Base-by-base conservation (phyloP, 2,797 vertebrate species). In the Acanthopagrus latus region DNA sequence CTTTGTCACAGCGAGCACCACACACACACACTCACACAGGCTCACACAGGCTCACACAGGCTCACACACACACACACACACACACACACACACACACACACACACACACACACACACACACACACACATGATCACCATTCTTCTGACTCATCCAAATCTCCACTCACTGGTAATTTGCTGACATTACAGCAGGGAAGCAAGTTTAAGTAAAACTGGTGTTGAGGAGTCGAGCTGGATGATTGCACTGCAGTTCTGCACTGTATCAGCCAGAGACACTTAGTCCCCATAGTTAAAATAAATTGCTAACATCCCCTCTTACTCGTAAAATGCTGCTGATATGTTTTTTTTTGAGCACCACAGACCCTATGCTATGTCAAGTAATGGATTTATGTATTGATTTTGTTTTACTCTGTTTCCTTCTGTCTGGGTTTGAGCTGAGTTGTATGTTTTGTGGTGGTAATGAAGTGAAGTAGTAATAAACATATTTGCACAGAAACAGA, bases 191-290 rank as follows among this genome's bases (percentile, higher is more conserved):
- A 68, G 71, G 71, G 69, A 82, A 82, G 72, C 76, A 57, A 78
- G 75, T 89, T 89, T 84, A 80, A 84, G 79, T 88, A 83, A 89
- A 92, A 89, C 81, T 86, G 64, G 64, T 83, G 84, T 85, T 82
- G 74, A 87, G 21, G 74, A 85, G 75, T 77, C 12, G 41, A 78
- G 67, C 43, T 70, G 68, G 64, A 54, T 79, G 77, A 84, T 76
- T 81, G 55, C 76, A 17, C 74, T 73, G 84, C 67, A 82, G 55
- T 63, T 84, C 64, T 73, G 71, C 59, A 64, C 55, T 47, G 46
- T 29, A 56, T 76, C 71, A 62, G 57, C 52, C 57, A 21, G 9
- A 69, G 51, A 80, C 41, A 73, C 60, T 25, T 63, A 59, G 77
- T 78, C 68, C 70, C 75, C 6, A 33, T 44, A 65, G 74, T 73